phyloP scores from a whole-genome alignment of 2,113 vertebrate species.

The Typhlomys cinereus region DNA sequence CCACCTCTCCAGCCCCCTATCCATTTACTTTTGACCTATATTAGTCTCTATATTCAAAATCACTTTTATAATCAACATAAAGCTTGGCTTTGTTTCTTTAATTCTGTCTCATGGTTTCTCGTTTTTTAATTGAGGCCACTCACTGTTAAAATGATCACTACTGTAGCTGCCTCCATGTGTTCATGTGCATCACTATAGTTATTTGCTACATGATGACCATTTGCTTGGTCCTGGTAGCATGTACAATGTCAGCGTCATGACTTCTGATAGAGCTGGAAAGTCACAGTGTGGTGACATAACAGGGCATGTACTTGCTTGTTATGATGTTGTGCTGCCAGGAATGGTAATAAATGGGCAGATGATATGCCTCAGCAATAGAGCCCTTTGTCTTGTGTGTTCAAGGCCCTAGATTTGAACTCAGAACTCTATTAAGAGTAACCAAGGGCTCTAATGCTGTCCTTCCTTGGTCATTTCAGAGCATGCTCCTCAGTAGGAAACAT shows the following conservation, averaged over 20 bases:
- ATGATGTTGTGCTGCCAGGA: background rate
- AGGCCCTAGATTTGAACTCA: too few species aligned
- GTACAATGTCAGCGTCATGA: background rate
- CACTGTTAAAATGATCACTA: background rate
- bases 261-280: background rate
- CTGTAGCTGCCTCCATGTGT: background rate
- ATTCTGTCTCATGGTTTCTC: background rate
- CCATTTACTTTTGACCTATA: background rate
- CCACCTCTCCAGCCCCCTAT: too few species aligned
- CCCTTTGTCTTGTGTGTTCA: background rate
- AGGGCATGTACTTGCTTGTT: background rate
- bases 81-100: background rate
- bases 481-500: background rate
- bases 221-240: background rate
- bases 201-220: background rate
- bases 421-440: too few species aligned
- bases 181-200: background rate
- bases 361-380: background rate
- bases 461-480: background rate
- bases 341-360: too few species aligned
- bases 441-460: too few species aligned
- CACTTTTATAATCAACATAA: background rate
- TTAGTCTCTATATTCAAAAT: background rate
- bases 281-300: too few species aligned
- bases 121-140: background rate